Evolutionary conservation across 1,140 invertebrate species (phyloP).

Genomic region (Maconellicoccus hirsutus): DNA sequence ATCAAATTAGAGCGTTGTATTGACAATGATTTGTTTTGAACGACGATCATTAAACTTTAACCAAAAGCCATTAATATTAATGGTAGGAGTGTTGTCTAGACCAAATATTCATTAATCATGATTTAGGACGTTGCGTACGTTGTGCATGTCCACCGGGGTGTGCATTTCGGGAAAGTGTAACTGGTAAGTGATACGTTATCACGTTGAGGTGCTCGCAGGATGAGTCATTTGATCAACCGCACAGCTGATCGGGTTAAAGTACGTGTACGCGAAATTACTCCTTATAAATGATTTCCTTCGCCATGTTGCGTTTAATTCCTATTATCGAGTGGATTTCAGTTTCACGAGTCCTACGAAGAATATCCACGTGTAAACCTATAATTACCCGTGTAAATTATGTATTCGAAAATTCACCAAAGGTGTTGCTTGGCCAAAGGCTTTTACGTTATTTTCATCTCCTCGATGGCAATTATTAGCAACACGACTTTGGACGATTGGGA

Average conservation of each 20-base stretch:
- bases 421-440: too few relatives aligned
- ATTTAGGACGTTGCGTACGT: slow-evolving; percentile 2
- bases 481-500: too few relatives aligned
- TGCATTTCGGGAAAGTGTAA: background rate
- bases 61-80: slow-evolving; percentile 9
- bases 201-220: background rate
- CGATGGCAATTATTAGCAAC: too few relatives aligned
- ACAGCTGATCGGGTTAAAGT: background rate
- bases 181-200: slow-evolving; percentile 7
- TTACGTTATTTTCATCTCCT: too few relatives aligned
- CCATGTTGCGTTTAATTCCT: too few relatives aligned
- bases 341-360: too few relatives aligned
- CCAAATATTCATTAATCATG: slow-evolving; percentile 9
- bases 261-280: too few relatives aligned
- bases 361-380: too few relatives aligned
- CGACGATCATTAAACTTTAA: slow-evolving; percentile 4
- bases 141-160: slow-evolving; percentile 6
- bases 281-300: too few relatives aligned
- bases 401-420: too few relatives aligned
- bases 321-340: too few relatives aligned
- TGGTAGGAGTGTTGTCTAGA: slow-evolving; percentile 7
- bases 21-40: slow-evolving; percentile 9
- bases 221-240: background rate
- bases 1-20: background rate
- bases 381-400: too few relatives aligned